Conservation (phyloP, 2,888 invertebrate genomes). For the Ophonus ardosiacus region DNA sequence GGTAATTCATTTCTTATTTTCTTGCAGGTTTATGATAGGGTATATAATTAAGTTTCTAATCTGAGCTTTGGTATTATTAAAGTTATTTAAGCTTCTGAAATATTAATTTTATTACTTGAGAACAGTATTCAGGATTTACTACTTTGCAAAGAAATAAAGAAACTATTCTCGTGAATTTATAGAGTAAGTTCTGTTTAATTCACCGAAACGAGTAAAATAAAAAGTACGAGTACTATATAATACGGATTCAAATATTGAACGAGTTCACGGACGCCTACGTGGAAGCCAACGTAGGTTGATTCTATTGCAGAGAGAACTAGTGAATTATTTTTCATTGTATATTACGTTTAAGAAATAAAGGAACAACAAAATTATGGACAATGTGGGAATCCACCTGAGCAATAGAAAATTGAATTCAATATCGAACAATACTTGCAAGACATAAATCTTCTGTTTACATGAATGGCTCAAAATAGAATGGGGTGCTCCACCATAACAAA, state of each 20-base stretch:
- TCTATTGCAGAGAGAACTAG: neutral
- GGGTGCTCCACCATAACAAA: too few relatives aligned
- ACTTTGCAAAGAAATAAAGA: conserved; percentile 2
- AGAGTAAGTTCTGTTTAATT: conserved; percentile 9
- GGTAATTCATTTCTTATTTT: neutral
- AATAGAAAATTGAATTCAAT: neutral
- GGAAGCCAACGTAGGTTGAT: neutral
- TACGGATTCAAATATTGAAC: conserved; percentile 20
- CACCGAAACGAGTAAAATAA: neutral
- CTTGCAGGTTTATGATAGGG: neutral
- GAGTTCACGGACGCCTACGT: neutral
- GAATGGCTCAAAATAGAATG: neutral
- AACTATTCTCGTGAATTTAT: conserved; percentile 7
- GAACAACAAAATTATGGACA: neutral
- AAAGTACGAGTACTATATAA: neutral
- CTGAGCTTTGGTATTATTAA: neutral
- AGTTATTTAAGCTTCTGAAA: conserved; percentile 6
- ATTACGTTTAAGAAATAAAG: neutral
- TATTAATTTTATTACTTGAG: conserved; percentile 16
- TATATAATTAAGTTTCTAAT: conserved; percentile 13
- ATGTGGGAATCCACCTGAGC: neutral
- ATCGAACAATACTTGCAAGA: neutral
- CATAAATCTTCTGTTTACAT: neutral
- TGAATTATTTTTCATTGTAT: conserved; percentile 9
- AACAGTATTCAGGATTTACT: conserved; percentile 4